Conservation (phyloP, 2,113 vertebrate species). For the Myiozetetes cayanensis region DNA sequence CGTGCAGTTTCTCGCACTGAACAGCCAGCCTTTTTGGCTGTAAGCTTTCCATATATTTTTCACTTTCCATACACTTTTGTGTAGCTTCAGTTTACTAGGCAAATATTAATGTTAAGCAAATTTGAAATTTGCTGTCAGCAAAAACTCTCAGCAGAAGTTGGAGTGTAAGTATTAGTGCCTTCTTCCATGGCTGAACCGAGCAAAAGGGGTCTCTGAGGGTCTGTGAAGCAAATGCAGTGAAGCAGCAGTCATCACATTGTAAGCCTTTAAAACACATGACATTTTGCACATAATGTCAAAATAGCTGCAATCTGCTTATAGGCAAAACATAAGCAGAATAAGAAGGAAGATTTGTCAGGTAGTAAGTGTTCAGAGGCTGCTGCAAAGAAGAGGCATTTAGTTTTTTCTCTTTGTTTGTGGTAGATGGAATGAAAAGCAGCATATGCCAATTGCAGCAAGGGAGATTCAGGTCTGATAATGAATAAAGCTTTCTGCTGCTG, state of each 20-base stretch:
- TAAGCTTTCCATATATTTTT: background rate
- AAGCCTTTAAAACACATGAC: background rate
- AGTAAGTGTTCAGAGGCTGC: background rate
- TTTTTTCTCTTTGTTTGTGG: background rate
- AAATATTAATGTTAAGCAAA: slow-evolving; percentile 5
- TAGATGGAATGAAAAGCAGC: background rate
- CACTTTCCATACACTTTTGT: background rate
- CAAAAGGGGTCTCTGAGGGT: background rate
- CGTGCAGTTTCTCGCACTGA: background rate
- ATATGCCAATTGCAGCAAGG: background rate
- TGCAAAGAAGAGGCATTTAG: background rate
- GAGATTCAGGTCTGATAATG: background rate
- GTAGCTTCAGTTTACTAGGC: background rate
- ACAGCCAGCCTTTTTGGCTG: background rate
- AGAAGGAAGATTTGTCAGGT: background rate
- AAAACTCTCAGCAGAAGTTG: background rate
- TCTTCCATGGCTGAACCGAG: background rate
- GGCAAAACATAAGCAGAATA: background rate
- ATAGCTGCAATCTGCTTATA: background rate
- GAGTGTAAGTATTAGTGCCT: background rate
- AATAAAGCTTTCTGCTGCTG: background rate
- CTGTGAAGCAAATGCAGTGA: background rate
- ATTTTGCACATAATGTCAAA: background rate
- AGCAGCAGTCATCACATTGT: background rate
- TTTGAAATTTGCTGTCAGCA: background rate